Evolutionary conservation across 2,888 invertebrate genomes (phyloP).

Genomic region (Lapara coniferarum): DNA sequence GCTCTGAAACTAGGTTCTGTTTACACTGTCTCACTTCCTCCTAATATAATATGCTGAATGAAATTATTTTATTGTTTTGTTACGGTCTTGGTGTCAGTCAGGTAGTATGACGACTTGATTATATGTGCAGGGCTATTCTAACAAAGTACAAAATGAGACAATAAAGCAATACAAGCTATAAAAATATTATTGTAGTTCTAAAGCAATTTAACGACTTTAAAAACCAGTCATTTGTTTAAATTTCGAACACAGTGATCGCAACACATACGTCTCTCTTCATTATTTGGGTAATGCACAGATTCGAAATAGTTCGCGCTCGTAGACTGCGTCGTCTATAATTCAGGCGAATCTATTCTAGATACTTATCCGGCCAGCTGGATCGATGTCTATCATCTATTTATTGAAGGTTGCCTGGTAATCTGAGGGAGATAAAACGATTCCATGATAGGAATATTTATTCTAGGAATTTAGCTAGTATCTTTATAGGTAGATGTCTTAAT

Average conservation of each 20-base stretch:
- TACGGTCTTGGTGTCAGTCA: neutral
- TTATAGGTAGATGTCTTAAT: no score
- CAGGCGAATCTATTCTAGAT: conserved; percentile 28
- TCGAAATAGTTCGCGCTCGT: neutral
- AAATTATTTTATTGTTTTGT: conserved; percentile 1
- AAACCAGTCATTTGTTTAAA: no score
- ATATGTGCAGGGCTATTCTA: no score
- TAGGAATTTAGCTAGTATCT: no score
- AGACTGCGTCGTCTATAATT: conserved; percentile 23
- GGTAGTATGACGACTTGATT: no score
- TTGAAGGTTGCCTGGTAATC: neutral
- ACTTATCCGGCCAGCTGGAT: conserved; percentile 25
- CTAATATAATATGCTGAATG: conserved; percentile 26
- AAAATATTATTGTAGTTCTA: no score
- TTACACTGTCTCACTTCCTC: conserved; percentile 40
- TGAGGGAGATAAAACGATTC: neutral
- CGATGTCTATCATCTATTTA: conserved; percentile 10
- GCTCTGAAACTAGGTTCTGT: conserved; percentile 42
- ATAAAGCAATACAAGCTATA: no score
- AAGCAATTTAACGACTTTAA: no score
- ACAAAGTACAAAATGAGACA: no score
- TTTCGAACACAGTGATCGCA: neutral
- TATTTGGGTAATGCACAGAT: neutral
- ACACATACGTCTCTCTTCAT: neutral
- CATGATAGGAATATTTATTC: neutral